phyloP scores from a whole-genome alignment of 2,888 invertebrate species.

The Micoletzkya japonica region DNA sequence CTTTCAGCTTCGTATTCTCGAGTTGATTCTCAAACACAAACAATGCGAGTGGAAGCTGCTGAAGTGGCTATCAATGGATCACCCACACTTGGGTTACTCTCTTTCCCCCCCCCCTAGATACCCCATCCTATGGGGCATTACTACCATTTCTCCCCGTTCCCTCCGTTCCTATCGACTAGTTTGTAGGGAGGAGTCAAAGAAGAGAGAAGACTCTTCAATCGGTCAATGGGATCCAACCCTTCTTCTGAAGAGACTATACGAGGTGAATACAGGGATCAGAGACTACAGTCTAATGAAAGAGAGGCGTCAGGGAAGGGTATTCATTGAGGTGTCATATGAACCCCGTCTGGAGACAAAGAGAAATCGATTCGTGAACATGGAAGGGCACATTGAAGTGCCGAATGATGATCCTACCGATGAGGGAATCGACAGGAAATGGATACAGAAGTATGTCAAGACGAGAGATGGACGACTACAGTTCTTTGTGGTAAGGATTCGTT shows the following conservation, averaged over 20 bases:
- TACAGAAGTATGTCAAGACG: slow-evolving; percentile 69
- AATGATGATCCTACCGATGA: slow-evolving; percentile 65
- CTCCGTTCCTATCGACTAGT: too few species aligned
- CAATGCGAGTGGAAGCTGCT: slow-evolving; percentile 6
- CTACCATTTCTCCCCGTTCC: too few species aligned
- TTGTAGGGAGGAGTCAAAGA: too few species aligned
- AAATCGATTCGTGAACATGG: slow-evolving; percentile 66
- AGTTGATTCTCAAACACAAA: not conserved
- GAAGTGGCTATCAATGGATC: not conserved
- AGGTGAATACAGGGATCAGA: slow-evolving; percentile 31
- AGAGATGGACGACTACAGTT: slow-evolving; percentile 69
- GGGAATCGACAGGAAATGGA: slow-evolving; percentile 70
- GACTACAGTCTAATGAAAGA: not conserved
- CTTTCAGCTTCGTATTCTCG: too few species aligned
- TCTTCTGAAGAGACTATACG: slow-evolving; percentile 44
- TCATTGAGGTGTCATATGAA: slow-evolving; percentile 55
- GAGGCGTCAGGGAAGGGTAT: too few species aligned
- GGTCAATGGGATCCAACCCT: slow-evolving; percentile 44
- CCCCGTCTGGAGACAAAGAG: slow-evolving; percentile 56
- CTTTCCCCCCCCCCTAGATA: too few species aligned
- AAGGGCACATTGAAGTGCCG: slow-evolving; percentile 69
- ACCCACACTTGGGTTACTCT: not conserved
- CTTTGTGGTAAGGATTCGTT: slow-evolving; percentile 66
- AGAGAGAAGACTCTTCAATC: not conserved
- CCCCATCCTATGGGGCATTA: too few species aligned